Conservation (phyloP, 2,113 vertebrate genomes). For the Dipodomys merriami region DNA sequence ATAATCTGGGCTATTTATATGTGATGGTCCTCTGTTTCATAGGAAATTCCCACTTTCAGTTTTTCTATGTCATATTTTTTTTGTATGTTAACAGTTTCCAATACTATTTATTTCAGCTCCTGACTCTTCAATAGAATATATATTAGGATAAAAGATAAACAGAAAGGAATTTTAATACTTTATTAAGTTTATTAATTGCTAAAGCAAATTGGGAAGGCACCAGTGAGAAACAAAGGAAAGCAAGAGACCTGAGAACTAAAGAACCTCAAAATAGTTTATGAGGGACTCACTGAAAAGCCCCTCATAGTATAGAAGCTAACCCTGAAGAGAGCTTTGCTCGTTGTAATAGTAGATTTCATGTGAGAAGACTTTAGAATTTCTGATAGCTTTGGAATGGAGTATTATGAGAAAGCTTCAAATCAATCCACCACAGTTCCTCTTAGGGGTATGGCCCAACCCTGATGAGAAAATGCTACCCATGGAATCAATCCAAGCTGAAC, state of each 20-base stretch:
- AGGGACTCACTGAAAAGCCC: neutral
- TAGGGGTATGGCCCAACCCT: neutral
- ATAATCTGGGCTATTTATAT: slow-evolving; percentile 66
- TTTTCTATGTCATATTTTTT: slow-evolving; percentile 74
- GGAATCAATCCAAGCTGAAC: neutral
- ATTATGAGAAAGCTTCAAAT: neutral
- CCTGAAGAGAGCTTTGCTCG: neutral
- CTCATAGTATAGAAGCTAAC: neutral
- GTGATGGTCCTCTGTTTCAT: neutral
- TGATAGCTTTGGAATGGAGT: neutral
- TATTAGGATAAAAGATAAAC: neutral
- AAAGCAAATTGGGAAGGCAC: neutral
- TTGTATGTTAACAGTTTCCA: neutral
- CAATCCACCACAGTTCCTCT: neutral
- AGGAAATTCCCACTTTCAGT: slow-evolving; percentile 78
- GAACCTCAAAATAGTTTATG: neutral
- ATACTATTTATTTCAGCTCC: neutral
- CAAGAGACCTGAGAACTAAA: neutral
- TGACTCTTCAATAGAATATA: neutral
- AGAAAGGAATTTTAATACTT: neutral
- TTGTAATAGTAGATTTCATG: neutral
- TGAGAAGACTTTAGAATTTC: neutral
- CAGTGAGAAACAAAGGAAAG: neutral
- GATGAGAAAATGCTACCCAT: neutral
- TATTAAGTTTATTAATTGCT: neutral